A percentile compares a stretch with the other conserved stretches of the same genome.
Evolutionary conservation across 2,113 vertebrate species (phyloP).

Genomic region (Rhinolophus sinicus): DNA sequence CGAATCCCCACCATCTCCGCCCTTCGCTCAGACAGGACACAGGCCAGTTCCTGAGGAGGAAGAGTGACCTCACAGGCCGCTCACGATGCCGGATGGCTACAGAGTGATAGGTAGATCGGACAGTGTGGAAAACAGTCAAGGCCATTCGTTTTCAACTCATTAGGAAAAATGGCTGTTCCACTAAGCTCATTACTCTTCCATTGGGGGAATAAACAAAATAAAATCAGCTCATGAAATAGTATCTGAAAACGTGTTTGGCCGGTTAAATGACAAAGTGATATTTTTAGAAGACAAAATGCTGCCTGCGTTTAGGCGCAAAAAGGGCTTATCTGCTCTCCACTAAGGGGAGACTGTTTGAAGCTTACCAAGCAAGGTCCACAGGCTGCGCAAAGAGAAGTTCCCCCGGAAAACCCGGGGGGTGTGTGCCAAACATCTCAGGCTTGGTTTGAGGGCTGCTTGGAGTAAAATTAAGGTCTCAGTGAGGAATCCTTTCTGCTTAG

Average conservation of each 20-base stretch:
- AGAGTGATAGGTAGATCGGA: too few relatives aligned
- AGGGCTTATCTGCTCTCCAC: accelerated
- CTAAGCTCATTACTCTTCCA: neutral
- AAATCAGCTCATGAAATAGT: neutral
- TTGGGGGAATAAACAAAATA: neutral
- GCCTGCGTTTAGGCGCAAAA: accelerated
- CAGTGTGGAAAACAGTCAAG: neutral
- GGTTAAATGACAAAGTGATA: neutral
- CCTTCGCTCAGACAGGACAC: neutral
- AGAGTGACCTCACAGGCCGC: too few relatives aligned
- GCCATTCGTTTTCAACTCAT: neutral
- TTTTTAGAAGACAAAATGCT: neutral
- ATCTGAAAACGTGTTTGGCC: neutral
- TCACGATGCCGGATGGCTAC: accelerated
- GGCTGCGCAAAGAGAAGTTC: neutral
- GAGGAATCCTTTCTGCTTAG: neutral
- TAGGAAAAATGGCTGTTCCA: neutral
- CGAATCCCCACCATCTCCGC: accelerated
- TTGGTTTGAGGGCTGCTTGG: neutral
- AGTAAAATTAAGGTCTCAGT: neutral
- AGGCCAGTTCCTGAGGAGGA: too few relatives aligned
- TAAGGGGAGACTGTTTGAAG: accelerated
- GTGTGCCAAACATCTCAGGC: neutral
- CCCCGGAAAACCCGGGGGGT: neutral
- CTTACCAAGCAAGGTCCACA: neutral